phyloP scores from a whole-genome alignment of 2,113 vertebrate genomes.

The Hemibagrus wyckioides region DNA sequence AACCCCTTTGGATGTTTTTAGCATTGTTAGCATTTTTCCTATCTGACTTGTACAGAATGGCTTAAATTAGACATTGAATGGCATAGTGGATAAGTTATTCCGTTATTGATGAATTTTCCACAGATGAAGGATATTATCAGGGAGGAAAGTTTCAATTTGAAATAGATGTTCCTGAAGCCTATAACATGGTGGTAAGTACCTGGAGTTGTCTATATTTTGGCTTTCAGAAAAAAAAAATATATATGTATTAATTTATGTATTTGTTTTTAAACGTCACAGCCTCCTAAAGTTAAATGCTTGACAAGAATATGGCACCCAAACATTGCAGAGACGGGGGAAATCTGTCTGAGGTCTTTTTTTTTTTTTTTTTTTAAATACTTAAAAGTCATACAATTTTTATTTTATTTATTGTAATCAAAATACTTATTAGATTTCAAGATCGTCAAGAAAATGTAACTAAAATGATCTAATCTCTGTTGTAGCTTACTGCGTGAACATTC shows the following conservation, averaged over 20 bases:
- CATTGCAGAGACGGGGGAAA: conserved; percentile 96
- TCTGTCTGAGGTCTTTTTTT: conserved; percentile 87
- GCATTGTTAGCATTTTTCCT: neutral
- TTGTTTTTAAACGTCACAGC: conserved; percentile 72
- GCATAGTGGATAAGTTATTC: too few species aligned
- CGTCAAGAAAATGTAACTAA: neutral
- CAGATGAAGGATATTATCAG: conserved; percentile 99
- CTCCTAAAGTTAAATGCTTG: conserved; percentile 95
- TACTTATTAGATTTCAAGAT: neutral
- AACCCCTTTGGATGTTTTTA: neutral
- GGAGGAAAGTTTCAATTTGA: conserved; percentile 98
- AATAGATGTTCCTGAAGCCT: conserved; percentile 95
- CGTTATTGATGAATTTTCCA: conserved; percentile 44
- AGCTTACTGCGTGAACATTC: conserved; percentile 97
- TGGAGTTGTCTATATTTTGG: neutral
- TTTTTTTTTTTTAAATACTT: too few species aligned
- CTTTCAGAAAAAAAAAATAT: neutral
- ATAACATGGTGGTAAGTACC: conserved; percentile 99
- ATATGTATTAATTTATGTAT: neutral
- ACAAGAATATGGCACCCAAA: conserved; percentile 99
- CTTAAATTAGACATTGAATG: neutral
- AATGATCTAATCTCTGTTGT: conserved; percentile 45
- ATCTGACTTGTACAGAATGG: neutral
- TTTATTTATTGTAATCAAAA: neutral
- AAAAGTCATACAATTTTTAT: neutral